Base-by-base conservation (phyloP, 2,888 invertebrate species). In the Protodeltote pygarga region DNA sequence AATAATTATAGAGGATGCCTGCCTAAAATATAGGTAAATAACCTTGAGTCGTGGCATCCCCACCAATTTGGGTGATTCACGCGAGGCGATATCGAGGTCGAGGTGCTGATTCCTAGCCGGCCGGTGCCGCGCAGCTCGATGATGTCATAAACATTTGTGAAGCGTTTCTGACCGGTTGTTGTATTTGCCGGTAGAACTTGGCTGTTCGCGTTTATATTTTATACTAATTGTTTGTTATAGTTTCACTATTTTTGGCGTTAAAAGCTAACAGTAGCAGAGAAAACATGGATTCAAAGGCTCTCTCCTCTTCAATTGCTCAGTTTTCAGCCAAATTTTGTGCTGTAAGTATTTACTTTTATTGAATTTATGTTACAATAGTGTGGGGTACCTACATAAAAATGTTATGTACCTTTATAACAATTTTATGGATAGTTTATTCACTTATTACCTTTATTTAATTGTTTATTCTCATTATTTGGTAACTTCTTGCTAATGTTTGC, bases 301-400 rank as follows among this genome's bases (percentile, higher is more conserved):
- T 90, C n/a, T 80, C 87, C 34, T 74, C 83, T 17, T 75, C 84
- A 19, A 81, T 92, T 45, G 82, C 87, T 8, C 76, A 78, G 41
- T 92, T 92, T 70, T 88, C 92, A 10, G 86, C 89, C 0, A 87
- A 86, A 58, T 90, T 93, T 63, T 92, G 91, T 64, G 89, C 92
- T 86, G 93, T 93, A 78, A 89, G 88, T 87, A 41, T 10, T 16
- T 9, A 23, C 24, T 25, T 25, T 41, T 23, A 28, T 24, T 19
- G 13, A 27, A 8, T 33, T 35, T 16, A 13, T 23, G 9, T 16
- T 16, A 21, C 3, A 13, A 1, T 11, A 11, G 2, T 5, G 3
- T 21, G 11, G 9, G 13, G 13, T 14, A 13, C 2, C 13, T 20
- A n/a, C n/a, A n/a, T n/a, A n/a, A n/a, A n/a, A n/a, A n/a, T n/a